Base-by-base conservation (phyloP, 2,888 invertebrate genomes). In the Pelosia muscerda region DNA sequence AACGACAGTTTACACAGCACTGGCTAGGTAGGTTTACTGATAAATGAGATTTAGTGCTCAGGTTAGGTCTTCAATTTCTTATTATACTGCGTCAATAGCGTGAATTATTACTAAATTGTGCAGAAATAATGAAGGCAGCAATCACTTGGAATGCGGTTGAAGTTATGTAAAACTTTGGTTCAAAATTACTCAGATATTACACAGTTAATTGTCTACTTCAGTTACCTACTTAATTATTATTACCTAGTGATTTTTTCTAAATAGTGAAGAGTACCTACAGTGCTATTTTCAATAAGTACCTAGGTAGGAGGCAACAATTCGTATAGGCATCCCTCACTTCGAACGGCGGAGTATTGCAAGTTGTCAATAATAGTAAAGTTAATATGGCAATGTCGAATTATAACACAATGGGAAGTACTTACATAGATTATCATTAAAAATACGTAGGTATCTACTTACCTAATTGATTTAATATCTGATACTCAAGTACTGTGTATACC, bases 31-130 rank as follows among this genome's bases (percentile, higher is more conserved):
- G 67, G 15, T 56, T 22, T 49, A 42, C 28, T 55, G 68, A 42
- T 63, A 75, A 82, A 75, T 77, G 61, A 76, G 71, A 71, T 78
- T 75, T 58, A 74, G 71, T 67, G 71, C 72, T 77, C 68, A 72
- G 70, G 61, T 68, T 65, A 60, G 68, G 66, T 73, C 60, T 69
- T 67, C 72, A 71, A 68, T 68, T 66, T 72, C 38, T 69, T 66
- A 68, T 78, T 73, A 72, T 60, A 68, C 42, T 59, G 62, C 28
- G 31, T 55, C 60, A 60, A 59, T 61, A 64, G 56, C 65, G 64
- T 57, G 65, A 58, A 61, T 38, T 0, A 62, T 77, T 66, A 62
- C 62, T 53, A 23, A 64, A 10, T 54, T 56, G 54, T 49, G 66
- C 26, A 62, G 56, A 63, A 66, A 60, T 69, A 58, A 62, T 15